Evolutionary conservation across 2,113 vertebrate species (phyloP), one percentile per base, ranked within the genome.

Genomic region (Vanacampus margaritifer): DNA sequence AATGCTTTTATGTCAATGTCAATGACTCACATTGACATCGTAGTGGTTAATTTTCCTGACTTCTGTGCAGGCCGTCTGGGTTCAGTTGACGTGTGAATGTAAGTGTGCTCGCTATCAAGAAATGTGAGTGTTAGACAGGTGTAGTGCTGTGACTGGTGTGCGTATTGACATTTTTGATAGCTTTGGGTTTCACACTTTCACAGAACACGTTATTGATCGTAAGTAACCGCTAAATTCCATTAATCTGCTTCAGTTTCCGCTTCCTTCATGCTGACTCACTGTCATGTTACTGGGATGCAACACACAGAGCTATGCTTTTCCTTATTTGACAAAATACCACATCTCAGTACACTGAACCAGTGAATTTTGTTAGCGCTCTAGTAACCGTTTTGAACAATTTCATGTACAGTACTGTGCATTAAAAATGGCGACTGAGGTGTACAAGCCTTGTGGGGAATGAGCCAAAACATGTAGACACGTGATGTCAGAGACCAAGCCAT

Each of bases 401-500:
- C 28, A n/a, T 39, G 35, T 3, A 12, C 35, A n/a, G 28, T n/a
- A 12, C 35, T 23, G 28, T n/a, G n/a, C 35, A 39, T 12, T 26
- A 24, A 24, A 11, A 54, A 12, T 54, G 23, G 51, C 23, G 13
- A 26, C 51, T 48, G 62, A 68, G 14, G 28, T 13, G 54, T 12
- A 17, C 43, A 45, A 16, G 2, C n/a, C 79, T 75, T 69, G 67
- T 65, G 61, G 80, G 64, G 65, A 73, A 72, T 37, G 74, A 41
- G 62, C 46, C 58, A 19, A 75, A 86, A 78, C 72, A 56, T 61
- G 69, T 78, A 80, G 81, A 74, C 72, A 68, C 48, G 5, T 67
- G 61, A 78, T 11, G 11, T 54, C 23, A 51, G 21, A 14, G 32
- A 59, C 74, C 85, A 84, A 85, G 84, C 73, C 81, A 19, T 76